Conservation (phyloP, 2,797 vertebrate species). For the Eulemur rubriventer region DNA sequence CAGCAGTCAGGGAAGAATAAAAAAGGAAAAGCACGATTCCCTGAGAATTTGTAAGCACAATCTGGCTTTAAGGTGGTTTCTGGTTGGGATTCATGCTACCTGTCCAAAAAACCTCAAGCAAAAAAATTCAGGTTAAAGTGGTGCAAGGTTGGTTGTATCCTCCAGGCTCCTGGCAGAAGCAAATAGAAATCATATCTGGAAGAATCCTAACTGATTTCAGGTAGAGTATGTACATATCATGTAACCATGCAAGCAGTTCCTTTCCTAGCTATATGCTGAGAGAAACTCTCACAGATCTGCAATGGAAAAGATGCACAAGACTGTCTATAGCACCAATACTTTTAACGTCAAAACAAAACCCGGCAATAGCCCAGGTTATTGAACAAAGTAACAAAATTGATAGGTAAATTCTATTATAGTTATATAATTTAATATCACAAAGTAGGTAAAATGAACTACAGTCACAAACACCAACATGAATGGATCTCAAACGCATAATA, state of each 20-base stretch:
- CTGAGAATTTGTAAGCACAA: constrained; percentile 7
- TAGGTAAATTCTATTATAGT: not conserved
- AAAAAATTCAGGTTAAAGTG: constrained; percentile 2
- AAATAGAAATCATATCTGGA: constrained; percentile 10
- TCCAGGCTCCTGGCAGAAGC: not conserved
- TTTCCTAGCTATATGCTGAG: not conserved
- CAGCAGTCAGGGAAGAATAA: not conserved
- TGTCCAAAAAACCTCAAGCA: not conserved
- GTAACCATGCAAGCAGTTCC: not conserved
- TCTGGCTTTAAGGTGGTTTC: not conserved
- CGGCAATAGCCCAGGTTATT: not conserved
- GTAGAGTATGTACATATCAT: not conserved
- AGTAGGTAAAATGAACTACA: constrained; percentile 28
- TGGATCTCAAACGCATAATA: not conserved
- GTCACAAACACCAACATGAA: not conserved
- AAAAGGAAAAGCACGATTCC: not conserved
- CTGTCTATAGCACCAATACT: not conserved
- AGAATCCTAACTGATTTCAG: not conserved
- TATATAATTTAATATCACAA: not conserved
- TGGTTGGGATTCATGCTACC: not conserved
- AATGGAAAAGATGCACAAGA: not conserved
- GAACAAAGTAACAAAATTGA: not conserved
- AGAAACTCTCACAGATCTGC: not conserved
- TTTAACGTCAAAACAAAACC: not conserved
- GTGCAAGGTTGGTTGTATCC: not conserved